Conservation (phyloP, 2,888 invertebrate genomes). For the Sphecodes monilicornis region DNA sequence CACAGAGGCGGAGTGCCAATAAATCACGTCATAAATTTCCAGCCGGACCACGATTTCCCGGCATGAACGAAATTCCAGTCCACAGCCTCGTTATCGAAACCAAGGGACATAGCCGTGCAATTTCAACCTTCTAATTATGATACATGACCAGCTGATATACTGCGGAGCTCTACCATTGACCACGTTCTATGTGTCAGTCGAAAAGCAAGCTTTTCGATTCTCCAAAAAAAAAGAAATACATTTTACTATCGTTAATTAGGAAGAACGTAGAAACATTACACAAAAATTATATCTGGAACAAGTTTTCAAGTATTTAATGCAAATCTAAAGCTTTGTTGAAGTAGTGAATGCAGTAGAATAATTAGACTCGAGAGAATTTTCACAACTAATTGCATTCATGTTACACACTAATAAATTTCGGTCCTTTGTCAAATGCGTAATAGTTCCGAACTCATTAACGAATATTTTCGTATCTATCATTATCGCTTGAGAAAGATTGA, state of each 20-base stretch:
- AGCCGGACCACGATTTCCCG: constrained; percentile 42
- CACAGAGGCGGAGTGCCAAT: constrained; percentile 38
- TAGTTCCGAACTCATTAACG: neutral
- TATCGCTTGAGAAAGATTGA: neutral
- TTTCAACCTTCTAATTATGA: constrained; percentile 60
- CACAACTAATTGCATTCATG: neutral
- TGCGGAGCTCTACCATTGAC: neutral
- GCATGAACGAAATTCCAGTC: constrained; percentile 55
- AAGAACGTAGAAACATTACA: neutral
- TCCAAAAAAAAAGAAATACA: neutral
- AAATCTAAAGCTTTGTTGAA: neutral
- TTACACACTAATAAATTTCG: neutral
- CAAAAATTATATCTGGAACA: neutral
- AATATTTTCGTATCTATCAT: neutral
- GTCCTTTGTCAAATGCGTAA: neutral
- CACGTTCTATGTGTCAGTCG: neutral
- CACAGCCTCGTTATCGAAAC: constrained; percentile 49
- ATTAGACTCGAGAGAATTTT: neutral
- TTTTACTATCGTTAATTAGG: neutral
- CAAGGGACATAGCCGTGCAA: constrained; percentile 31
- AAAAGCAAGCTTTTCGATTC: neutral
- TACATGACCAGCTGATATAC: constrained; percentile 35
- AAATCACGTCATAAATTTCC: constrained; percentile 54
- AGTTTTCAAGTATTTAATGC: neutral
- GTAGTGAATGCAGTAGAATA: neutral